A percentile compares a stretch with the other conserved stretches of the same genome.
phyloP scores from a whole-genome alignment of 1,140 invertebrate species.

The Sminthurides bifidus region DNA sequence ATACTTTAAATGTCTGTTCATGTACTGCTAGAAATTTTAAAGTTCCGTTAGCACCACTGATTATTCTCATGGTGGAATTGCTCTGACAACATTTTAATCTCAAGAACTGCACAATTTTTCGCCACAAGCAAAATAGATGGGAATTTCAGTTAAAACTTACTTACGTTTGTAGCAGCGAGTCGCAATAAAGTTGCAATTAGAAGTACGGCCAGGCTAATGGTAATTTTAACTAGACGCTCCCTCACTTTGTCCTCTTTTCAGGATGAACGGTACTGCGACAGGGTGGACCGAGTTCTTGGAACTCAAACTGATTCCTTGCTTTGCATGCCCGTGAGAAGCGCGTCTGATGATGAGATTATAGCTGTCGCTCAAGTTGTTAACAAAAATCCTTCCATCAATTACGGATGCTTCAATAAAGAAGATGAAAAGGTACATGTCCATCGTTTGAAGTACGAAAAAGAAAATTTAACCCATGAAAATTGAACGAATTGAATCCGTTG shows the following conservation, averaged over 20 bases:
- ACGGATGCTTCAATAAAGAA: slow-evolving; percentile 37
- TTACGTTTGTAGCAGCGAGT: slow-evolving; percentile 1
- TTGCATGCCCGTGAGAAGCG: slow-evolving; percentile 40
- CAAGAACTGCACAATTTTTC: not conserved
- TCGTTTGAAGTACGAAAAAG: too few relatives aligned
- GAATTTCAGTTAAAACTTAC: not conserved
- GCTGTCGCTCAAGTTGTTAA: slow-evolving; percentile 43
- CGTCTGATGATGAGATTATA: slow-evolving; percentile 38
- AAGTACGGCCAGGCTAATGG: too few relatives aligned
- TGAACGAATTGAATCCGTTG: too few relatives aligned
- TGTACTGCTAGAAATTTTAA: too few relatives aligned
- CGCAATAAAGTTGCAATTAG: slow-evolving; percentile 8
- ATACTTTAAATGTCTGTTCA: too few relatives aligned
- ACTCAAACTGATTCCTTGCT: slow-evolving; percentile 41
- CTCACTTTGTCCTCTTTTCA: slow-evolving; percentile 23
- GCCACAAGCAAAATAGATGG: not conserved
- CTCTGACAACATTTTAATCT: too few relatives aligned
- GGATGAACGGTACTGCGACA: slow-evolving; percentile 41
- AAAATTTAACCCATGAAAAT: not conserved
- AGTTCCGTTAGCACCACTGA: too few relatives aligned
- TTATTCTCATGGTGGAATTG: too few relatives aligned
- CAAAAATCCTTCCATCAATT: slow-evolving; percentile 35
- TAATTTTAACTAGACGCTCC: too few relatives aligned
- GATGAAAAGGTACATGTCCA: slow-evolving; percentile 40
- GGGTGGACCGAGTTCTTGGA: slow-evolving; percentile 40